Evolutionary conservation across 2,113 vertebrate species (phyloP).

Genomic region (Eira barbara): DNA sequence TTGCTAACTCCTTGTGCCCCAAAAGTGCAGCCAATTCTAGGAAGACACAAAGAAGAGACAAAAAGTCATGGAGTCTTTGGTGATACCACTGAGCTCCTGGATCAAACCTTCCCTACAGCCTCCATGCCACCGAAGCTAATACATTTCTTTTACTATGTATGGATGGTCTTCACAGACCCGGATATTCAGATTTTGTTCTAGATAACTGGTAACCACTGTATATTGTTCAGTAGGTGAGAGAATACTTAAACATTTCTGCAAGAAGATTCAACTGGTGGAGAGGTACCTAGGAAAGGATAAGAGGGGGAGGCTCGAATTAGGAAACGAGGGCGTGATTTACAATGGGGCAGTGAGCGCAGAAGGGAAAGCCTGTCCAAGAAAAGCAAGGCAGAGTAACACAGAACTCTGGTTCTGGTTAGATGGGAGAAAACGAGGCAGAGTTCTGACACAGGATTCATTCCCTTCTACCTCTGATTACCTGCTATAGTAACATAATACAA

Average conservation of each 20-base stretch:
- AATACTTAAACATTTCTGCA: background rate
- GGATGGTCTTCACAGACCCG: background rate
- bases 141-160: background rate
- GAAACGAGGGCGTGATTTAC: background rate
- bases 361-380: background rate
- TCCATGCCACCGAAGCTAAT: background rate
- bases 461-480: background rate
- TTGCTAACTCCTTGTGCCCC: background rate
- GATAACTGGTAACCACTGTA: background rate
- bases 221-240: background rate
- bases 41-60: background rate
- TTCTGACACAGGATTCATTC: background rate
- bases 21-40: background rate
- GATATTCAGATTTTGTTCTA: background rate
- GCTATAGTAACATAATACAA: background rate
- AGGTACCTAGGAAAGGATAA: background rate
- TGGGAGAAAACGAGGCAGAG: background rate
- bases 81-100: background rate
- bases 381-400: background rate
- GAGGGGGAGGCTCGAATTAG: background rate
- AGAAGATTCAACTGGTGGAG: background rate
- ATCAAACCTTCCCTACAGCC: background rate
- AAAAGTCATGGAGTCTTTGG: background rate
- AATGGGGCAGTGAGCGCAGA: background rate
- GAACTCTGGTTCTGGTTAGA: background rate